Percentiles rank a stretch among this genome's conserved stretches.
Evolutionary conservation across 2,113 vertebrate species (phyloP).

Genomic region (Damaliscus lunatus): DNA sequence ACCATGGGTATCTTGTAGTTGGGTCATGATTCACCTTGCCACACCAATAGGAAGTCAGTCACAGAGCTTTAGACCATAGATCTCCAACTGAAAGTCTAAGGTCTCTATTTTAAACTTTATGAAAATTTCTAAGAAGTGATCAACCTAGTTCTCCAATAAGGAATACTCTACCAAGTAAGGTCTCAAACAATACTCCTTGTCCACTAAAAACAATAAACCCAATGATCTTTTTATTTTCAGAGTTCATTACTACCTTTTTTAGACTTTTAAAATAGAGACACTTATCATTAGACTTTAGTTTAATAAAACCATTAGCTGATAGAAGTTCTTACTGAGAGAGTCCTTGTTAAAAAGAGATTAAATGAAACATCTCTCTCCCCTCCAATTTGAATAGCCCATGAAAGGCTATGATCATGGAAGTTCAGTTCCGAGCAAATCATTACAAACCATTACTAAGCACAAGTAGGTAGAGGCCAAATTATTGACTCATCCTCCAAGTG

Average conservation of each 20-base stretch:
- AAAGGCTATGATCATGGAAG: not conserved
- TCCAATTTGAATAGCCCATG: not conserved
- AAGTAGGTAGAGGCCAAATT: not conserved
- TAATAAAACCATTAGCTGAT: slow-evolving; percentile 2
- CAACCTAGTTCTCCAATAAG: not conserved
- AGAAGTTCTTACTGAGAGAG: not conserved
- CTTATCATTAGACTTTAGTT: not conserved
- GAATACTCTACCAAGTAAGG: not conserved
- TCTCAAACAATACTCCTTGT: not conserved
- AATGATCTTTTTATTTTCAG: not conserved
- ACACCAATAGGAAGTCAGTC: not conserved
- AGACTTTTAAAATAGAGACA: not conserved
- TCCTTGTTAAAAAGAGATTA: not conserved
- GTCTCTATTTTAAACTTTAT: not conserved
- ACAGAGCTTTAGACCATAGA: not conserved
- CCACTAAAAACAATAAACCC: not conserved
- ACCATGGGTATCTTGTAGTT: not conserved
- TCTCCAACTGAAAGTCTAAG: not conserved
- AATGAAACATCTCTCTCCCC: not conserved
- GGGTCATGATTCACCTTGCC: not conserved
- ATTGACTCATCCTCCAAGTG: not conserved
- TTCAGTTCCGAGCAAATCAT: not conserved
- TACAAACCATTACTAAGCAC: not conserved
- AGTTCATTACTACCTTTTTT: not conserved
- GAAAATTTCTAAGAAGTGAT: not conserved